Percentiles rank a stretch among this genome's conserved stretches.
phyloP scores from a whole-genome alignment of 2,113 vertebrate species.

The Forbesichthys agassizii region DNA sequence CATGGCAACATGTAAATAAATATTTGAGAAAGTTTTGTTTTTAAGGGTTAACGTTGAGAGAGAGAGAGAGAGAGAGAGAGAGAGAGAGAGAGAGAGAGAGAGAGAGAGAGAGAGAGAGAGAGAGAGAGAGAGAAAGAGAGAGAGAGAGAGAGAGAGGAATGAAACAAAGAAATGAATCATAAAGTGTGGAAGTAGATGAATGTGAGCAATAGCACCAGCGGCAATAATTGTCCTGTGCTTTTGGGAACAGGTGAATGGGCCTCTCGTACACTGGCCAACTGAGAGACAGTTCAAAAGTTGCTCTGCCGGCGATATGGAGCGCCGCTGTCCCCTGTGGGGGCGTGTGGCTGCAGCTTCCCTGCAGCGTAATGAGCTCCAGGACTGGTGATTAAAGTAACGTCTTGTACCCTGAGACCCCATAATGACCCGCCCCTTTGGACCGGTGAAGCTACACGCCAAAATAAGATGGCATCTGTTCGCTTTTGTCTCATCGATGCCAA shows the following conservation, averaged over 20 bases:
- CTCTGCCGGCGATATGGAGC: slow-evolving; percentile 23
- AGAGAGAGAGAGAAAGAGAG: not conserved
- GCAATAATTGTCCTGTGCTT: slow-evolving; percentile 28
- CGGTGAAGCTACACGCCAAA: slow-evolving; percentile 24
- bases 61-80: too few relatives aligned
- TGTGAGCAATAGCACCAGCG: slow-evolving; percentile 16
- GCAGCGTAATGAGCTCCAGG: slow-evolving; percentile 24
- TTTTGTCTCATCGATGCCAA: slow-evolving; percentile 35
- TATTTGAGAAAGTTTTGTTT: too few relatives aligned
- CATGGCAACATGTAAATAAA: too few relatives aligned
- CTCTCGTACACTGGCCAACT: slow-evolving; percentile 5
- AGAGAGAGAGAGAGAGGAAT: not conserved
- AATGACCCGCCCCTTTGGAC: slow-evolving; percentile 23
- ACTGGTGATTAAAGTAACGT: slow-evolving; percentile 36
- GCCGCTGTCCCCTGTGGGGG: slow-evolving; percentile 20
- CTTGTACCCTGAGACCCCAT: slow-evolving; percentile 20
- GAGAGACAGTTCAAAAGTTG: slow-evolving; percentile 29
- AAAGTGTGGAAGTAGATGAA: slow-evolving; percentile 19
- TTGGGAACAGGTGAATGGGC: slow-evolving; percentile 10
- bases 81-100: too few relatives aligned
- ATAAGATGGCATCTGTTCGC: not conserved
- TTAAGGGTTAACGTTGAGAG: too few relatives aligned
- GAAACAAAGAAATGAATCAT: not conserved
- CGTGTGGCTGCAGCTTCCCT: slow-evolving; percentile 13
- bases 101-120: not conserved